Base-by-base conservation (phyloP, 2,888 invertebrate genomes). In the Polyploca ridens region DNA sequence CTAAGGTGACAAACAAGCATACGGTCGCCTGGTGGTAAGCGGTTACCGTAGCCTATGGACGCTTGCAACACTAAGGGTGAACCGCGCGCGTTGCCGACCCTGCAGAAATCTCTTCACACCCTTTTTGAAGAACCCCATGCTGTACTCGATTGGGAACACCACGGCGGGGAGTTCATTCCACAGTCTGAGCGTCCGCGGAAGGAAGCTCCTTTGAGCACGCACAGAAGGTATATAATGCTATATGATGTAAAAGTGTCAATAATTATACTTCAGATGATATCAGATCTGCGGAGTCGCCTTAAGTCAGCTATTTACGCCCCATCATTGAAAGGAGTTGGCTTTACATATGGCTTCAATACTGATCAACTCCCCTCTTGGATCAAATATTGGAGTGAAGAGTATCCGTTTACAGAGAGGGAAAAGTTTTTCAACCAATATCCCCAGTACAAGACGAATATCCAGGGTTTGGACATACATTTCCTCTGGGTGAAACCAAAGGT, bases 391-490 rank as follows among this genome's bases (percentile, higher is more conserved):
- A 58, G 66, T 0, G 66, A 72, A 0, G 63, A 69, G 58, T 74
- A 74, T 44, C 67, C 67, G 4, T 72, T 74, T 4, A 19, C 46
- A 0, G 60, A 68, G 7, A 33, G 71, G 0, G 66, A 69, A 59
- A 63, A 59, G 1, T 72, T 68, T 58, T 41, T 74, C 5, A 74
- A 74, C 54, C 63, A 69, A 49, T 72, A 58, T 27, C 69, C 74
- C 3, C 74, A 74, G 41, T 74, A 65, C 59, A 72, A 71, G 41
- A 72, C 70, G 3, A 67, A 66, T 58, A 69, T 74, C 10, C 69
- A 74, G 49, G 74, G 74, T 0, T 13, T 74, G 66, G 70, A 71
- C 58, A 71, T 74, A 13, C 74, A 74, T 19, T 70, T 64, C 33
- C 58, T 70, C 0, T 60, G 66, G 54, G 65, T 68, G 7, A 58